Evolutionary conservation across 1,140 invertebrate genomes (phyloP).

Genomic region (Drosophila kepulauana): DNA sequence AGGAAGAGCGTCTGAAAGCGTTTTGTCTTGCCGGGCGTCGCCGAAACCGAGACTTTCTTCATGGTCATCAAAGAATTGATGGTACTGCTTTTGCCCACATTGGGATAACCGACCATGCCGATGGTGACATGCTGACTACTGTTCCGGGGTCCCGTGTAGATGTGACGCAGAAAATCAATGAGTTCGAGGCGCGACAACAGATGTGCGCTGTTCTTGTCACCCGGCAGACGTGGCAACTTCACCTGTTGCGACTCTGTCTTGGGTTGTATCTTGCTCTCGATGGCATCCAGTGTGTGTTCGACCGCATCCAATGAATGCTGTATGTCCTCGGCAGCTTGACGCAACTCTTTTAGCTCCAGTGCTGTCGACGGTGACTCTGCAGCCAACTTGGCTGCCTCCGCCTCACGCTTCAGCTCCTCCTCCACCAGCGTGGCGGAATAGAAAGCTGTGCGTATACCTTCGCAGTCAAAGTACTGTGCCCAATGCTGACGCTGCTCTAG

Average conservation of each 20-base stretch:
- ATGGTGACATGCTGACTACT: slow-evolving; percentile 89
- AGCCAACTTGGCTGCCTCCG: slow-evolving; percentile 72
- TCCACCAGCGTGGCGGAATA: slow-evolving; percentile 91
- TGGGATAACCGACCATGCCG: slow-evolving; percentile 98
- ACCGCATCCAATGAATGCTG: slow-evolving; percentile 85
- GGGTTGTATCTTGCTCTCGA: slow-evolving; percentile 78
- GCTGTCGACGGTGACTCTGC: slow-evolving; percentile 47
- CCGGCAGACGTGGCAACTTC: slow-evolving; percentile 36
- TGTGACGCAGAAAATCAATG: slow-evolving; percentile 89
- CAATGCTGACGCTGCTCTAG: slow-evolving; percentile 92
- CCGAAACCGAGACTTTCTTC: slow-evolving; percentile 98
- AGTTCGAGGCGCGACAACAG: slow-evolving; percentile 87
- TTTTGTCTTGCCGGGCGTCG: slow-evolving; percentile 98
- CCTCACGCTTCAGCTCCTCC: slow-evolving; percentile 86
- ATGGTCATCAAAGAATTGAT: slow-evolving; percentile 96
- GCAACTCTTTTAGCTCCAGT: slow-evolving; percentile 69
- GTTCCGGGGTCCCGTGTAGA: slow-evolving; percentile 87
- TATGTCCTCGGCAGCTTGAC: slow-evolving; percentile 85
- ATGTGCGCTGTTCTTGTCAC: slow-evolving; percentile 85
- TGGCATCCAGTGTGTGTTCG: slow-evolving; percentile 85
- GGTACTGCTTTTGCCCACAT: slow-evolving; percentile 99
- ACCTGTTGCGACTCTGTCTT: background rate
- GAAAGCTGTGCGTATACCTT: slow-evolving; percentile 90
- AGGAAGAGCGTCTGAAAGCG: slow-evolving; percentile 95
- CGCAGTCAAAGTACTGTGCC: slow-evolving; percentile 94